Conservation (phyloP, 2,113 vertebrate species). For the Heloderma charlesbogerti region DNA sequence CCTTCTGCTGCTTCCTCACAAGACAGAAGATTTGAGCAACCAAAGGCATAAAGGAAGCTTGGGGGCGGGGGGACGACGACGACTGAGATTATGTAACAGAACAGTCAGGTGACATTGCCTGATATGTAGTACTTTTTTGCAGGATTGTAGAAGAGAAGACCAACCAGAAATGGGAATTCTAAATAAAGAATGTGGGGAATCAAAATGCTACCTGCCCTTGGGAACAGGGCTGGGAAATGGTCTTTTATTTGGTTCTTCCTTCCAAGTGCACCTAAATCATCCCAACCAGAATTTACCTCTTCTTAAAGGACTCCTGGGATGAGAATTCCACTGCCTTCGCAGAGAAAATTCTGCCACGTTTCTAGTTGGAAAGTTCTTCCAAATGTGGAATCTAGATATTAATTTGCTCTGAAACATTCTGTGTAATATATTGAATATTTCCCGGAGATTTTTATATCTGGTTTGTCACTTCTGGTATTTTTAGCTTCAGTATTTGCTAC, state of each 20-base stretch:
- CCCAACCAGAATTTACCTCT: not conserved
- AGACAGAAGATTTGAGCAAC: not conserved
- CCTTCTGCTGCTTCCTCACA: not conserved
- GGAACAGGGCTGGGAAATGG: not conserved
- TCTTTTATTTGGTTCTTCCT: not conserved
- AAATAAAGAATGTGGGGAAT: not conserved
- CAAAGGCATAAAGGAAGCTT: not conserved
- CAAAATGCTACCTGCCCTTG: not conserved
- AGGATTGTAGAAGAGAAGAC: no score
- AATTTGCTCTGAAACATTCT: not conserved
- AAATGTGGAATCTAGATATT: not conserved
- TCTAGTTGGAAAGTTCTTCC: not conserved
- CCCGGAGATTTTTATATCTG: not conserved
- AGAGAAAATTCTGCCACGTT: not conserved
- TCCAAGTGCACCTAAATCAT: not conserved
- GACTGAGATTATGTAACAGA: not conserved
- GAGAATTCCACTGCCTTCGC: not conserved
- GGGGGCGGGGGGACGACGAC: no score
- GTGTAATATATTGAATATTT: not conserved
- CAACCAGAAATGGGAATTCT: not conserved
- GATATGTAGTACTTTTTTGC: accelerated
- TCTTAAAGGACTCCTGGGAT: not conserved
- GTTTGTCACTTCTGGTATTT: not conserved
- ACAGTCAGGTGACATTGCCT: not conserved
- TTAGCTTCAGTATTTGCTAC: not conserved